A percentile compares a stretch with the other conserved stretches of the same genome.
phyloP scores from a whole-genome alignment of 2,113 vertebrate species.

The Saccopteryx bilineata region DNA sequence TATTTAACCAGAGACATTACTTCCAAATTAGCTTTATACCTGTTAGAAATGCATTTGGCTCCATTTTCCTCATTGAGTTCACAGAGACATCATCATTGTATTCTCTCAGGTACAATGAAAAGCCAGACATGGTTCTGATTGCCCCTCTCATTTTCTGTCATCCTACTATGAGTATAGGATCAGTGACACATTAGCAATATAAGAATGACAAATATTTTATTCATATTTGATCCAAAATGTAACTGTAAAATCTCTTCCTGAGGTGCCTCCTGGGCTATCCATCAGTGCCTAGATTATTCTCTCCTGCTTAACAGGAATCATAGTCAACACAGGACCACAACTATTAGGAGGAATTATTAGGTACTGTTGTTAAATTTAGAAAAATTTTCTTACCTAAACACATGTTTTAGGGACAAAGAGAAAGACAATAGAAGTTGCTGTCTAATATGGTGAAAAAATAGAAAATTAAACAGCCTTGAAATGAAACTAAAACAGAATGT shows the following conservation, averaged over 20 bases:
- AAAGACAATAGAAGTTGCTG: background rate
- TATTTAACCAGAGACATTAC: background rate
- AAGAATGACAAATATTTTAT: background rate
- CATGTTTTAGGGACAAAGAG: background rate
- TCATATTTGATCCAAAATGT: background rate
- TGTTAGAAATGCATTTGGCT: background rate
- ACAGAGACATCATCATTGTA: background rate
- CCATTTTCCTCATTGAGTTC: conserved; percentile 1
- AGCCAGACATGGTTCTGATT: background rate
- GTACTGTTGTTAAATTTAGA: background rate
- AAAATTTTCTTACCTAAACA: conserved; percentile 22
- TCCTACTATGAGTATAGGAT: background rate
- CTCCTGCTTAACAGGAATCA: background rate
- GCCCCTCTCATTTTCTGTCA: background rate
- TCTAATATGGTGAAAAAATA: background rate
- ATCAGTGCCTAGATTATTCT: background rate
- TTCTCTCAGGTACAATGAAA: background rate
- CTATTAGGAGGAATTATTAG: background rate
- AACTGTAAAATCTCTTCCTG: background rate
- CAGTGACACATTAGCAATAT: background rate
- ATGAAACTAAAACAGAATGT: background rate
- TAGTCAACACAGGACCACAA: background rate
- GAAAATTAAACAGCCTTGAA: background rate
- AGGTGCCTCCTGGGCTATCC: background rate
- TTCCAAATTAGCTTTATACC: background rate